Base-by-base conservation (phyloP, 2,113 vertebrate genomes). In the Saguinus midas region DNA sequence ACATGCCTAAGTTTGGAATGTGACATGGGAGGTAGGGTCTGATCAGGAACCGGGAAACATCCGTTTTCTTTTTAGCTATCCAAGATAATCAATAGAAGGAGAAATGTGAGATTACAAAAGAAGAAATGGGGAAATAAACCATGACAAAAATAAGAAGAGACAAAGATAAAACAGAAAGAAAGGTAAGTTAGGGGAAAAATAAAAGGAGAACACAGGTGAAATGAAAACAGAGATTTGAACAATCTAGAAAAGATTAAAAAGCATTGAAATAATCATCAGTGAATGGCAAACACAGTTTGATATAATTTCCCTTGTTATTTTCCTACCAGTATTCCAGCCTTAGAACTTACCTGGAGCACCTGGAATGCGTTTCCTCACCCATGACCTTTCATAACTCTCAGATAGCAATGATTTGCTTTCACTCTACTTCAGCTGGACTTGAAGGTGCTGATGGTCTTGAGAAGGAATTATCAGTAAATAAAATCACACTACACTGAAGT, bases 371-470 rank as follows among this genome's bases (percentile, higher is more conserved):
- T 94, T 97, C 87, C 87, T 97, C 78, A 66, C 92, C 97, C 95
- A 37, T 96, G 87, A 97, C 94, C 96, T 98, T 98, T 98, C 61
- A 75, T 93, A 96, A 76, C 86, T 92, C 95, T 80, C 87, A 96
- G 52, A 87, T 96, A 72, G 72, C 96, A 98, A 97, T 97, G 78
- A 98, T 98, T 98, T 98, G 96, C 97, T 94, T 98, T 98, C 97
- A 97, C 45, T 97, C 48, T 55, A 23, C 61, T 92, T 94, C 35
- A 75, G 55, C 81, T 98, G 76, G 0, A 13, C 97, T 98, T 98
- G 96, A 98, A 97, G 90, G 32, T 66, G 32, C 68, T 45, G 50
- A 52, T 4, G 35, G 13, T 90, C 64, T 57, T 66, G 32, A 86
- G 43, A 90, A 97, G 92, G 70, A 97, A 97, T 98, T 97, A 95